phyloP scores from a whole-genome alignment of 2,888 invertebrate genomes.

The Microplitis manilae region DNA sequence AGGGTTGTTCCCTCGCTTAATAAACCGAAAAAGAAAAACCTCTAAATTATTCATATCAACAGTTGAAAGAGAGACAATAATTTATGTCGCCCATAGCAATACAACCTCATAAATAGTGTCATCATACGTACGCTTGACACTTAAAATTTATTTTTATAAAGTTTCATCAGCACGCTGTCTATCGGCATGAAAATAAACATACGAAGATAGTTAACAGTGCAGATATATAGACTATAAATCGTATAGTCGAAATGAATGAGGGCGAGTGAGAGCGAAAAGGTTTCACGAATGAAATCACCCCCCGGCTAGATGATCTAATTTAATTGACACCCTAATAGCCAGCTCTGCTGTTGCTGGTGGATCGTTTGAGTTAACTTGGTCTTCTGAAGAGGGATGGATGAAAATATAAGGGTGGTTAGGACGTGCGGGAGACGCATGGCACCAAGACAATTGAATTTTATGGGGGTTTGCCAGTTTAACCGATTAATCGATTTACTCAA shows the following conservation, averaged over 20 bases:
- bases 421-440: conserved; percentile 62
- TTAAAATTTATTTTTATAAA: conserved; percentile 5
- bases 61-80: conserved; percentile 61
- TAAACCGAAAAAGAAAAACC: conserved; percentile 31
- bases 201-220: neutral
- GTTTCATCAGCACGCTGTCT: neutral
- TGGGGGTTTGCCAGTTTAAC: conserved; percentile 69
- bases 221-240: neutral
- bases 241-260: neutral
- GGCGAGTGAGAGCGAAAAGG: neutral
- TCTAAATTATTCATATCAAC: conserved; percentile 62
- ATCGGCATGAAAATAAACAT: neutral
- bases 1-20: conserved; percentile 11
- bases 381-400: conserved; percentile 52
- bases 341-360: conserved; percentile 23
- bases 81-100: conserved; percentile 53
- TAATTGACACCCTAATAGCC: conserved; percentile 69
- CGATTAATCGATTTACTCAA: conserved; percentile 70
- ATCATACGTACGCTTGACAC: neutral
- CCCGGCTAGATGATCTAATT: conserved; percentile 64
- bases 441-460: conserved; percentile 72
- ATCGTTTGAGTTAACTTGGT: conserved; percentile 47
- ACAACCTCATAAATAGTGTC: conserved; percentile 1
- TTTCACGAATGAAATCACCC: conserved; percentile 19
- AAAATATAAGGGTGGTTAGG: conserved; percentile 68